These are phyloP conservation scores for Parnassius orleans DNA, from an alignment of 2,888 invertebrate species.

Conservation along the genomic window DNA sequence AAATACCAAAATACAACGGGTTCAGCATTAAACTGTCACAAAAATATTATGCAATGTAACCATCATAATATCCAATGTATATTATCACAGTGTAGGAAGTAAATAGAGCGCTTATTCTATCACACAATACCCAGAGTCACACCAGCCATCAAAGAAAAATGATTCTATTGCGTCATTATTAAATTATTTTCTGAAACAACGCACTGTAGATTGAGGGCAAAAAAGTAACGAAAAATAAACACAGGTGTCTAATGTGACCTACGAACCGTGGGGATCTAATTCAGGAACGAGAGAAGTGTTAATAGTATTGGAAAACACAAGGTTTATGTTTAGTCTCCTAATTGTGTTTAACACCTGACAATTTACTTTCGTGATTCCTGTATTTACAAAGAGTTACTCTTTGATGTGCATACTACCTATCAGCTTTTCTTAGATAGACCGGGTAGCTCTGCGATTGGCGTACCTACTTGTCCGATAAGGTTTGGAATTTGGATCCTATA, in stretches of 20 bases:
- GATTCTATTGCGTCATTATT: conserved; percentile 3
- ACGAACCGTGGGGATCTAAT: conserved; percentile 41
- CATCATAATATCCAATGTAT: neutral
- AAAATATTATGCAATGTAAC: too few relatives aligned
- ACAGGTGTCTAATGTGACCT: conserved; percentile 47
- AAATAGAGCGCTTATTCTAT: conserved; percentile 2
- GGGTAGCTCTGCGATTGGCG: too few relatives aligned
- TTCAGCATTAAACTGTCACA: too few relatives aligned
- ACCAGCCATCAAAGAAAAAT: neutral
- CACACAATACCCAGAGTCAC: neutral
- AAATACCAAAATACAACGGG: too few relatives aligned
- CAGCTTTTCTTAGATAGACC: too few relatives aligned
- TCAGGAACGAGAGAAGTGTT: conserved; percentile 57
- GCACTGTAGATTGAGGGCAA: conserved; percentile 25
- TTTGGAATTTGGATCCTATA: too few relatives aligned
- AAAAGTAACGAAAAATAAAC: conserved; percentile 52
- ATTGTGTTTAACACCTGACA: conserved; percentile 24
- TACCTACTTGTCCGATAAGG: too few relatives aligned
- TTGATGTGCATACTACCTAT: too few relatives aligned
- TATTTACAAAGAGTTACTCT: conserved; percentile 1
- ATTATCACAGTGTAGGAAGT: neutral
- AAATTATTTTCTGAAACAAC: conserved; percentile 39
- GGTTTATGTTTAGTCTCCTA: conserved; percentile 16
- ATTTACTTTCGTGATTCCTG: conserved; percentile 19
- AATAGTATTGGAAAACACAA: conserved; percentile 37